Evolutionary conservation across 2,113 vertebrate species (phyloP), one percentile per base, ranked within the genome.

Genomic region (Pterophyllum scalare): DNA sequence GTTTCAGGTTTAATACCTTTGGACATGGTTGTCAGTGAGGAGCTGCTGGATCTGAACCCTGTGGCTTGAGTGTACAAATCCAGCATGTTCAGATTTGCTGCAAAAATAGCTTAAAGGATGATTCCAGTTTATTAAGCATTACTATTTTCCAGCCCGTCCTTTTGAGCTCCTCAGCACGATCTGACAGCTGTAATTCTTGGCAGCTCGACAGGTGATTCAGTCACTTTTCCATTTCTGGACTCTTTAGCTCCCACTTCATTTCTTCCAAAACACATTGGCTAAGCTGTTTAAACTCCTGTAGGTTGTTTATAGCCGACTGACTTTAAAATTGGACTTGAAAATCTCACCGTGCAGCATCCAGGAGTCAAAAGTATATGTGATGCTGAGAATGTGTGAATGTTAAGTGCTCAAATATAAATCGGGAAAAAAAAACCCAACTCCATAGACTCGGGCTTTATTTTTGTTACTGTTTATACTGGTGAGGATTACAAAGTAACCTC

Each of bases 71-170:
- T 13, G 17, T 24, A 10, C 19, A 59, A 82, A 8, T 74, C 64
- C 79, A 75, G 7, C 59, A 46, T 75, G 85, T 87, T 67, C 10
- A 54, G 22, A 46, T 56, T 14, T 17, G 1, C 28, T 56, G 58
- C 40, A 24, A 72, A 75, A 59, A 28, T n/a, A 43, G 80, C 77
- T 89, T 86, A 86, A 84, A 77, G 59, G 83, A 82, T 60, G 77
- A 87, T 83, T 83, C 31, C 57, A 31, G 22, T 82, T 60, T 61
- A 33, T 76, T 52, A 60, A 52, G 67, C 31, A 19, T 72, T 54
- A 33, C 67, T 72, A 72, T 54, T 54, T 72, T 72, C 33, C 46
- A 54, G 46, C 26, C 52, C 4, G 19, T n/a, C 46, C 26, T 72
- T 54, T 72, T 72, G 19, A 54, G 46, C 8, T 38, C 49, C 52